Percentiles rank a stretch among this genome's conserved stretches.
Evolutionary conservation across 2,888 invertebrate genomes (phyloP).

Genomic region (Isotomurus palustris): DNA sequence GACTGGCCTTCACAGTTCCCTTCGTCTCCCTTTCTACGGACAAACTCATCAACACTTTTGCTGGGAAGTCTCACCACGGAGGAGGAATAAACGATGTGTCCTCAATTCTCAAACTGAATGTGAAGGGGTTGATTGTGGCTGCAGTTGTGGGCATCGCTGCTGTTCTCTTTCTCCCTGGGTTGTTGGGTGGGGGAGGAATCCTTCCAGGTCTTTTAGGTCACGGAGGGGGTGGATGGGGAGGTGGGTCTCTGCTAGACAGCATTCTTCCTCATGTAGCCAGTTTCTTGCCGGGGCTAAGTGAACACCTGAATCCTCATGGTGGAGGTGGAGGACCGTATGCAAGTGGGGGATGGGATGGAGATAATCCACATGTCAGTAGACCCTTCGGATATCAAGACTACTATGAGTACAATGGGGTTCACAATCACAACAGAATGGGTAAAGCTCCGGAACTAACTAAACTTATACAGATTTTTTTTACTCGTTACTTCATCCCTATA

Average conservation of each 20-base stretch:
- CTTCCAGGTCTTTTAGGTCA: not conserved
- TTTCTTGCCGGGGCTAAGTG: not conserved
- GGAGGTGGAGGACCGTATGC: not conserved
- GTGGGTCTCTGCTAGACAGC: not conserved
- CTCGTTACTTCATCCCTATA: not conserved
- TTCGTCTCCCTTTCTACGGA: constrained; percentile 41
- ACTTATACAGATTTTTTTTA: not conserved
- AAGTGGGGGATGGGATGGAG: not conserved
- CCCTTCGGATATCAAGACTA: constrained; percentile 10
- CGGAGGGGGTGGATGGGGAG: not conserved
- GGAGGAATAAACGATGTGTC: constrained; percentile 12
- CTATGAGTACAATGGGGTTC: constrained; percentile 11
- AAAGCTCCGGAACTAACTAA: not conserved
- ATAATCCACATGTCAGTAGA: not conserved
- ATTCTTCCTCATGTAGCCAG: constrained; percentile 5
- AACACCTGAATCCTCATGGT: not conserved
- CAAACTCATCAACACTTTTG: constrained; percentile 25
- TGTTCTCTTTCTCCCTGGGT: constrained; percentile 3
- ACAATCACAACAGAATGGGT: constrained; percentile 9
- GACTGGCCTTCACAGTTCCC: constrained; percentile 41
- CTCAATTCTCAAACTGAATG: constrained; percentile 38
- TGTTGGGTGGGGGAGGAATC: not conserved
- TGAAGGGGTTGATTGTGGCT: constrained; percentile 36
- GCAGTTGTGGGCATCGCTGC: constrained; percentile 34
- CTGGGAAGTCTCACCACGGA: constrained; percentile 13